Evolutionary conservation across 2,888 invertebrate species (phyloP).

Genomic region (Branchipolynoe longqiensis): DNA sequence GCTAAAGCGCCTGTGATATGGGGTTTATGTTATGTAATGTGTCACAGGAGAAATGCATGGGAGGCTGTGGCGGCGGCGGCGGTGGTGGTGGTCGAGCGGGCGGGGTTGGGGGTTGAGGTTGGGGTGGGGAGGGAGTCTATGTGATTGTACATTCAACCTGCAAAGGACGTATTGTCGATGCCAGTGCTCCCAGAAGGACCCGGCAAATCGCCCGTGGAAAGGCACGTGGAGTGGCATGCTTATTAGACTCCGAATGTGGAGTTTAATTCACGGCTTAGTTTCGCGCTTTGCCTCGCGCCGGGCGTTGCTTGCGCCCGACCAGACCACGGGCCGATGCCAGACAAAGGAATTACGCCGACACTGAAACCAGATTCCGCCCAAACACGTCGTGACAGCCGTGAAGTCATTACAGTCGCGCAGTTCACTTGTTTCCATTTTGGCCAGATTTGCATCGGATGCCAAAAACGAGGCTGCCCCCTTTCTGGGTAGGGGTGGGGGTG

Average conservation of each 20-base stretch:
- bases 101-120: background rate
- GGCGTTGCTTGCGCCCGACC: background rate
- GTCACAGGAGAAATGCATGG: too few species aligned
- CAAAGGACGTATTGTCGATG: constrained; percentile 35
- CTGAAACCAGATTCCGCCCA: constrained; percentile 39
- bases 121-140: too few species aligned
- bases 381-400: constrained; percentile 55
- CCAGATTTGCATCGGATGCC: constrained; percentile 45
- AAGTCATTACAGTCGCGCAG: constrained; percentile 28
- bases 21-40: too few species aligned
- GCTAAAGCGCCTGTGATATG: too few species aligned
- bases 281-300: constrained; percentile 18
- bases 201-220: constrained; percentile 25
- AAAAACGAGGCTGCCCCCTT: constrained; percentile 51
- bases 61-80: too few species aligned
- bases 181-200: background rate
- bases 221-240: constrained; percentile 37
- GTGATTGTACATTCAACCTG: constrained; percentile 17
- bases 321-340: constrained; percentile 7
- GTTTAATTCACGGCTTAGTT: constrained; percentile 42
- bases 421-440: constrained; percentile 48
- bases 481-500: constrained; percentile 20
- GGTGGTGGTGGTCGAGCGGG: too few species aligned
- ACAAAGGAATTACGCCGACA: constrained; percentile 27
- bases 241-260: constrained; percentile 37